Conservation (phyloP, 2,113 vertebrate genomes). For the Propithecus coquereli region DNA sequence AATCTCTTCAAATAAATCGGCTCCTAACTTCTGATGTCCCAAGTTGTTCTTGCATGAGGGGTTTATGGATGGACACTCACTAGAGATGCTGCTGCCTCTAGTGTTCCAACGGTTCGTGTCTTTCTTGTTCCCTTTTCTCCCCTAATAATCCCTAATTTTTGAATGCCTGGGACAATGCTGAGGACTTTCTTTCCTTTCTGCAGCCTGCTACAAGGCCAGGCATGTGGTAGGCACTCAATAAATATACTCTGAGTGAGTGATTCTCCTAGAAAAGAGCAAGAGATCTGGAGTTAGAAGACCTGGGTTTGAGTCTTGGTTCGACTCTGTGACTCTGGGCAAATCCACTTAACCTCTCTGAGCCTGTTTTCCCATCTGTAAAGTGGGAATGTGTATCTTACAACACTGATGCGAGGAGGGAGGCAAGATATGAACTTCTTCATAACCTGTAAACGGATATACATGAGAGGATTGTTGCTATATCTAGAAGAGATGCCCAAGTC, state of each 20-base stretch:
- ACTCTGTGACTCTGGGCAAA: neutral
- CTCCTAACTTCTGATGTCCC: neutral
- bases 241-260: neutral
- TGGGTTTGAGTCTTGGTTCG: neutral
- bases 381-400: neutral
- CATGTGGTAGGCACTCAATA: neutral
- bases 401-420: neutral
- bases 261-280: neutral
- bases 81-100: neutral
- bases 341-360: neutral
- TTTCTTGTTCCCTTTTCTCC: neutral
- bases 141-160: neutral
- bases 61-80: neutral
- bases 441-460: neutral
- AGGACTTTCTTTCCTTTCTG: neutral
- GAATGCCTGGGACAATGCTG: rapidly evolving
- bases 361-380: neutral
- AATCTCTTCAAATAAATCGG: neutral
- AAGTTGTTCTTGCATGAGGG: neutral
- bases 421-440: neutral
- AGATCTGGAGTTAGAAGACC: neutral
- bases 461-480: neutral
- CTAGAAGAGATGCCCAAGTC: neutral
- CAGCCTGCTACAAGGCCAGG: neutral
- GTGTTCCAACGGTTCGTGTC: neutral